Percentiles rank a stretch among this genome's conserved stretches.
Evolutionary conservation across 2,113 vertebrate species (phyloP).

Genomic region (Otocyon megalotis): DNA sequence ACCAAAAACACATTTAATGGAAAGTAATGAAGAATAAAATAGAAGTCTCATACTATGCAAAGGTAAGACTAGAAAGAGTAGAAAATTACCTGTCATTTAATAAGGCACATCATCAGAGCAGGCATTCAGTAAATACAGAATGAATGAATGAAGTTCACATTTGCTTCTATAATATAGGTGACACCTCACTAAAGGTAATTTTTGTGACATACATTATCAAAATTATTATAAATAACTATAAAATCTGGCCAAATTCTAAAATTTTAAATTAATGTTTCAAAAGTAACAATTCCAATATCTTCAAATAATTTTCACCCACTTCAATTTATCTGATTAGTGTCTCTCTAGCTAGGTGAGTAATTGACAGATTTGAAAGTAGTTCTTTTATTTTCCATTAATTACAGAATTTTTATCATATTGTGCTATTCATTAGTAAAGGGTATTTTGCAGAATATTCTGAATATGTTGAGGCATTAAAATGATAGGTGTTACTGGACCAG

Average conservation of each 20-base stretch:
- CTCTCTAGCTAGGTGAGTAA: not conserved
- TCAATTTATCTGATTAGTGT: not conserved
- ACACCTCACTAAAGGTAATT: not conserved
- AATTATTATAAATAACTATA: not conserved
- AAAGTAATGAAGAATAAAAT: not conserved
- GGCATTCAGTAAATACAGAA: slow-evolving; percentile 16
- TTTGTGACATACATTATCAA: not conserved
- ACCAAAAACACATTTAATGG: not conserved
- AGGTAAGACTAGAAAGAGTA: not conserved
- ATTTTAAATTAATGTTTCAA: not conserved
- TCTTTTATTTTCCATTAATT: not conserved
- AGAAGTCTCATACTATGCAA: not conserved
- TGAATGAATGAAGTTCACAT: not conserved
- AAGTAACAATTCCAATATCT: not conserved
- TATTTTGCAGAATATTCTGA: not conserved
- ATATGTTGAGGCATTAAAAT: not conserved
- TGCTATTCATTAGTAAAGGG: not conserved
- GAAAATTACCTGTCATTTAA: not conserved
- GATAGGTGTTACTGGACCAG: not conserved
- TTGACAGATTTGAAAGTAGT: not conserved
- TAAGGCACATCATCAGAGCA: not conserved
- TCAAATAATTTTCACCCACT: slow-evolving; percentile 27
- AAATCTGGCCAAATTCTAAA: not conserved
- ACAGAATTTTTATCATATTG: not conserved
- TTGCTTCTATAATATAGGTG: slow-evolving; percentile 19